These are phyloP conservation scores for Nipponacmea schrenckii DNA, from an alignment of 2,888 invertebrate genomes.

Conservation along the genomic window DNA sequence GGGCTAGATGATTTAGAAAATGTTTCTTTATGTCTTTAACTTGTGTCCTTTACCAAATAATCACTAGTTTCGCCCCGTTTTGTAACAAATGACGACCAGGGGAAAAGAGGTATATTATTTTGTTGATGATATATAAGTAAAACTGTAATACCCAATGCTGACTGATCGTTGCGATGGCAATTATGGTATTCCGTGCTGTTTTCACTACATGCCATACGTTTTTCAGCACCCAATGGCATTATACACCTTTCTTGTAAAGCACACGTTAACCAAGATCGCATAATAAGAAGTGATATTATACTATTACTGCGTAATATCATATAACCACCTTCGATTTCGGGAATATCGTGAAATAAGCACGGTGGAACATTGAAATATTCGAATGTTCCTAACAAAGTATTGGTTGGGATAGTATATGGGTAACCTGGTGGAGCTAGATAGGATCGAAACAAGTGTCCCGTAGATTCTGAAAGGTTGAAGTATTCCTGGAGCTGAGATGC, in stretches of 20 bases:
- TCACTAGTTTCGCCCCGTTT: neutral
- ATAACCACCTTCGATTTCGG: neutral
- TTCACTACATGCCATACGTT: neutral
- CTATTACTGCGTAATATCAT: neutral
- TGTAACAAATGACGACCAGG: neutral
- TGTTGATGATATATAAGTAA: neutral
- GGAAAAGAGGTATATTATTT: neutral
- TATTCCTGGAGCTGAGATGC: neutral
- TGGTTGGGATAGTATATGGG: neutral
- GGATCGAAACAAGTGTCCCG: neutral
- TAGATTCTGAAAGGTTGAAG: neutral
- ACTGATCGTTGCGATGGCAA: neutral
- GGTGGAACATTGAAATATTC: neutral
- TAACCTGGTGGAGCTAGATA: neutral
- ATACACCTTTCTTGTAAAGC: neutral
- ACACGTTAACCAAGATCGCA: neutral
- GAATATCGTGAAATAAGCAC: neutral
- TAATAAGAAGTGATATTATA: neutral
- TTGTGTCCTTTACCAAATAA: neutral
- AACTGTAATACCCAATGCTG: neutral
- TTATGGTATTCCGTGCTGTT: neutral
- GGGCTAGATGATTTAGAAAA: too few species aligned
- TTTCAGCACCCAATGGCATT: neutral
- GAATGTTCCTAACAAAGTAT: neutral
- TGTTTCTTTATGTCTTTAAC: too few species aligned